Evolutionary conservation across 35 echinoderm and acorn worm genomes (phyloP), one percentile per base, ranked within the genome.

Genomic region (Amphiura filiformis): DNA sequence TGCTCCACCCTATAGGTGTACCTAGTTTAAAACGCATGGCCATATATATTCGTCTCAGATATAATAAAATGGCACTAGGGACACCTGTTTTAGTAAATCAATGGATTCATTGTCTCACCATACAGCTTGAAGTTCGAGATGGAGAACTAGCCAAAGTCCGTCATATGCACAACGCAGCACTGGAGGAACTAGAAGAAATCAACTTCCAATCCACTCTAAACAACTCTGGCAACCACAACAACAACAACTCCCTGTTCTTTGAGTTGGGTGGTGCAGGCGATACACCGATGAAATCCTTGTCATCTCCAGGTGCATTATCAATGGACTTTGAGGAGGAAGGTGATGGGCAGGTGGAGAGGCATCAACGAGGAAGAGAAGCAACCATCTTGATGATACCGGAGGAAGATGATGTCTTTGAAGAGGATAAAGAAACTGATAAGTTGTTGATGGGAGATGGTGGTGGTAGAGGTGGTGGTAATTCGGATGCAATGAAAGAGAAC

Each of bases 381-480:
- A n/a, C n/a, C n/a, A n/a, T n/a, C 15, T n/a, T 0, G 28, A 26
- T 65, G 31, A 37, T 34, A 11, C 56, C 26, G 35, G 83, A 85
- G 44, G 83, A 85, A 14, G 64, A 65, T 85, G 83, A 85, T 35
- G 47, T 65, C 49, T 39, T 44, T 39, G 81, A n/a, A n/a, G n/a
- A n/a, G n/a, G n/a, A n/a, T 56, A n/a, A 47, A 83, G 40, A 79
- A 32, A 22, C 39, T 38, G 41, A 32, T 18, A 44, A 31, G 7
- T 14, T 84, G 49, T 35, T 3, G 13, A 37, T 34, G 44, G 37
- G 44, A 31, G 56, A 37, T 26, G 30, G 28, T 4, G 18, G 7
- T 32, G 37, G 26, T 12, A 1, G 81, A 32, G 40, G 31, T 39
- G 81, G 34, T 15, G 40, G 81, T 36, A 33, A 34, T 35, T 32